A percentile compares a stretch with the other conserved stretches of the same genome.
Conservation (phyloP, 2,797 vertebrate genomes). For the Rhodeus uyekii region DNA sequence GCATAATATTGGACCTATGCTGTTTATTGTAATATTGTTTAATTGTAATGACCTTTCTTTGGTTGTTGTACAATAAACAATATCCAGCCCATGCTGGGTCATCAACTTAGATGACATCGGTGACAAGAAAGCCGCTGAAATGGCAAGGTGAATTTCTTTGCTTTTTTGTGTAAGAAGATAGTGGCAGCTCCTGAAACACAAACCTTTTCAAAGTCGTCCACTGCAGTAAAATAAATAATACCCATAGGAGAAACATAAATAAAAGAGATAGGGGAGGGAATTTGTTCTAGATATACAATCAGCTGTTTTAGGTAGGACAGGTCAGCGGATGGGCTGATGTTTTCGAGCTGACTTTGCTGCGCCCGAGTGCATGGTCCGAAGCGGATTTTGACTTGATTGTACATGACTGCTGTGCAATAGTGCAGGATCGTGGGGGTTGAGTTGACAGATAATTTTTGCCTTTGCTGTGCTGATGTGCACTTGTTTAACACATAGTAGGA, state of each 20-base stretch:
- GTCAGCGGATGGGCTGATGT: slow-evolving; percentile 34
- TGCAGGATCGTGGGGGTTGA: background rate
- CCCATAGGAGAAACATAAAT: slow-evolving; percentile 21
- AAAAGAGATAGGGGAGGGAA: slow-evolving; percentile 2
- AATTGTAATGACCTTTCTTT: background rate
- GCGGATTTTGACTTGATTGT: slow-evolving; percentile 31
- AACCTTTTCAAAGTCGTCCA: slow-evolving; percentile 8
- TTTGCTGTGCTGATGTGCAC: slow-evolving; percentile 33
- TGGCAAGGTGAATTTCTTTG: background rate
- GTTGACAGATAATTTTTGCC: slow-evolving; percentile 39
- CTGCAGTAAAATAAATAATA: slow-evolving; percentile 29
- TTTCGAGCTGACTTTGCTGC: slow-evolving; percentile 20
- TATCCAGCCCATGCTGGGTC: background rate
- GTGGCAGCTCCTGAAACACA: background rate
- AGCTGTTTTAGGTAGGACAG: slow-evolving; percentile 40
- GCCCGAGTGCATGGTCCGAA: background rate
- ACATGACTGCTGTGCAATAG: slow-evolving; percentile 27
- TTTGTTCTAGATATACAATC: slow-evolving; percentile 17
- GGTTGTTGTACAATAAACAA: background rate
- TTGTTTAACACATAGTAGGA: slow-evolving; percentile 37
- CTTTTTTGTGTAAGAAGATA: background rate
- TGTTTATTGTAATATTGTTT: background rate
- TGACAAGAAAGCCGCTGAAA: slow-evolving; percentile 67
- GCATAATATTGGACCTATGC: background rate
- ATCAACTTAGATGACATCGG: slow-evolving; percentile 78